A percentile compares a stretch with the other conserved stretches of the same genome.
These are phyloP conservation scores for Hemicordylus capensis DNA, from an alignment of 2,113 vertebrate genomes.

Conservation along the genomic window DNA sequence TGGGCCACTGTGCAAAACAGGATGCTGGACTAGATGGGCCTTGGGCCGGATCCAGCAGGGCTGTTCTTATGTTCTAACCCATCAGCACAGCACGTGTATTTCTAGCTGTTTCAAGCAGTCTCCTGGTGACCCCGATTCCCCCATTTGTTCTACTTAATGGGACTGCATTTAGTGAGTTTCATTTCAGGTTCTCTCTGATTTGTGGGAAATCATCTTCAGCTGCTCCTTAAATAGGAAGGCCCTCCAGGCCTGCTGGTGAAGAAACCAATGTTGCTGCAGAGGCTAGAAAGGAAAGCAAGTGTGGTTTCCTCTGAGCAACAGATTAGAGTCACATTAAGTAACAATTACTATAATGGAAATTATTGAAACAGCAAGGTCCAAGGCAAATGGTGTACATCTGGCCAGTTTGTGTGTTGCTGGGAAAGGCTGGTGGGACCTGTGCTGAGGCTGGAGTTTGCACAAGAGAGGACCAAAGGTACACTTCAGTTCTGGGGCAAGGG, in stretches of 20 bases:
- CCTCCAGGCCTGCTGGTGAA: not conserved
- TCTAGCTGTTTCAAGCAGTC: not conserved
- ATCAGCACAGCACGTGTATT: not conserved
- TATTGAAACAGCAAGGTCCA: constrained; percentile 84
- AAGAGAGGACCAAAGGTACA: not conserved
- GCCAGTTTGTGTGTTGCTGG: constrained; percentile 81
- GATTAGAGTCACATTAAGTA: constrained; percentile 86
- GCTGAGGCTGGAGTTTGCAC: constrained; percentile 4
- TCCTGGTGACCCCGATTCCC: constrained; percentile 34
- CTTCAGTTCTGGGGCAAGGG: not conserved
- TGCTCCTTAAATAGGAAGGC: not conserved
- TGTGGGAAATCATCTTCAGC: not conserved
- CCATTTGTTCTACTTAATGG: constrained; percentile 62
- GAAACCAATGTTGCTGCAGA: not conserved
- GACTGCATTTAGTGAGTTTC: constrained; percentile 47
- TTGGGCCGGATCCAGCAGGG: no score
- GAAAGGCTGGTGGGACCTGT: constrained; percentile 30
- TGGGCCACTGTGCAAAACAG: no score
- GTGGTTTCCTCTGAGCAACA: constrained; percentile 77
- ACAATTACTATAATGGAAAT: constrained; percentile 86
- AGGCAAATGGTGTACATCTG: constrained; percentile 88
- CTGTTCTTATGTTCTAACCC: no score
- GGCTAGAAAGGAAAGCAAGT: constrained; percentile 75
- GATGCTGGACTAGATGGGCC: no score
- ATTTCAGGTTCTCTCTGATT: constrained; percentile 21